Evolutionary conservation across 1,140 invertebrate genomes (phyloP), one percentile per base, ranked within the genome.

Genomic region (Eubasilissa regina): DNA sequence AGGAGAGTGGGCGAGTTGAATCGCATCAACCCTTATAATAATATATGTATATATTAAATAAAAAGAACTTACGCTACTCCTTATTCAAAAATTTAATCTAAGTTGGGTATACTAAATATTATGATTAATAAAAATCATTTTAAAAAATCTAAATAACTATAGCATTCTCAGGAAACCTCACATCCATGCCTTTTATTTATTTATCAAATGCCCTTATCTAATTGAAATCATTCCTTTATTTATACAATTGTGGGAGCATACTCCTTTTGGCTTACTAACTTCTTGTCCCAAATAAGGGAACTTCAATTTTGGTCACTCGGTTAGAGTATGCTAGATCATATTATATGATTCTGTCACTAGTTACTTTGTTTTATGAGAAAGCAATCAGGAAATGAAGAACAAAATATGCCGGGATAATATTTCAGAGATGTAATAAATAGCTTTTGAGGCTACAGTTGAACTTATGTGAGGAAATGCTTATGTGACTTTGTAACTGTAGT

Each of bases 21-120:
- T n/a, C 43, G 21, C 44, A n/a, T 15, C 44, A 17, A 17, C 64
- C 44, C 47, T 9, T 68, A 47, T 68, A 68, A 68, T 68, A 47
- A 35, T 51, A 51, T 51, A 51, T 51, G 9, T 51, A 13, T 51
- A 51, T 51, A 51, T 13, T 51, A 51, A 51, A 51, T 35, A 35
- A 35, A 51, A 13, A 51, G n/a, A 51, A 51, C 48, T 51, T 51
- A 51, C 8, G 9, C n/a, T 51, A 51, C 48, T 35, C 48, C 48
- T 51, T 51, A 51, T 15, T 51, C n/a, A 8, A 12, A 51, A 13
- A 51, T 15, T 8, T 51, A 51, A 51, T 51, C 11, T 35, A 35
- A n/a, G 25, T 35, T 35, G 25, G 25, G 6, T 35, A 35, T 35
- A 35, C 25, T 35, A 35, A 35, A 35, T 35, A 35, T 35, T 35